Percentiles rank a stretch among this genome's conserved stretches.
Evolutionary conservation across 2,888 invertebrate genomes (phyloP).

Genomic region (Chloroclysta siterata): DNA sequence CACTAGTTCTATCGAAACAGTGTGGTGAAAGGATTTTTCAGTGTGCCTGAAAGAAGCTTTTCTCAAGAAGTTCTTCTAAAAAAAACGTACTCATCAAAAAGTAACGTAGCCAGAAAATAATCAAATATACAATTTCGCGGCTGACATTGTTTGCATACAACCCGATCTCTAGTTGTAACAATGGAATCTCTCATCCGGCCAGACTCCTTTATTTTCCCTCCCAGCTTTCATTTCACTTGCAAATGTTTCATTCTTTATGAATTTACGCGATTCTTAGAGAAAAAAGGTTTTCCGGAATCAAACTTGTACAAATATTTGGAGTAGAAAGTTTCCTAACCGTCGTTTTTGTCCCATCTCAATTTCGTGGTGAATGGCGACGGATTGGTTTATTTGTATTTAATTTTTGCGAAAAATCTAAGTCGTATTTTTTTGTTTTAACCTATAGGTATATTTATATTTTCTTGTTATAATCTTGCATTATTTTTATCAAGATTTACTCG

Average conservation of each 20-base stretch:
- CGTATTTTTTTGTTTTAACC: too few relatives aligned
- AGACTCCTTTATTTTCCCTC: constrained; percentile 69
- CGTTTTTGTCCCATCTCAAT: constrained; percentile 50
- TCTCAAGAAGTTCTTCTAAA: too few relatives aligned
- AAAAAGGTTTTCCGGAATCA: constrained; percentile 64
- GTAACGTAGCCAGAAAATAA: not conserved
- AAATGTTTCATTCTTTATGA: constrained; percentile 78
- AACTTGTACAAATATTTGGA: constrained; percentile 72
- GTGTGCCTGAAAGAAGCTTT: too few relatives aligned
- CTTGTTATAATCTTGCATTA: not conserved
- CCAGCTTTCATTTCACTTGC: constrained; percentile 77
- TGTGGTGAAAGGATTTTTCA: too few relatives aligned
- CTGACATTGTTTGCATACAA: constrained; percentile 4
- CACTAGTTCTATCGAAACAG: too few relatives aligned
- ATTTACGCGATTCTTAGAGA: constrained; percentile 65
- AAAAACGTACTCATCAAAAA: not conserved
- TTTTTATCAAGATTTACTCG: not conserved
- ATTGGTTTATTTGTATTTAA: constrained; percentile 41
- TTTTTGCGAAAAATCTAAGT: constrained; percentile 33
- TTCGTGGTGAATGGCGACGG: constrained; percentile 42
- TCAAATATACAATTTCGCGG: constrained; percentile 1
- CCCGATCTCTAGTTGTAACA: constrained; percentile 58
- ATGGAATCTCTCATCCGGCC: constrained; percentile 69
- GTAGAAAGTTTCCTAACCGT: constrained; percentile 55
- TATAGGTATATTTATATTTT: not conserved